Evolutionary conservation across 2,113 vertebrate genomes (phyloP), one percentile per base, ranked within the genome.

Genomic region (Lucifuga dentata): DNA sequence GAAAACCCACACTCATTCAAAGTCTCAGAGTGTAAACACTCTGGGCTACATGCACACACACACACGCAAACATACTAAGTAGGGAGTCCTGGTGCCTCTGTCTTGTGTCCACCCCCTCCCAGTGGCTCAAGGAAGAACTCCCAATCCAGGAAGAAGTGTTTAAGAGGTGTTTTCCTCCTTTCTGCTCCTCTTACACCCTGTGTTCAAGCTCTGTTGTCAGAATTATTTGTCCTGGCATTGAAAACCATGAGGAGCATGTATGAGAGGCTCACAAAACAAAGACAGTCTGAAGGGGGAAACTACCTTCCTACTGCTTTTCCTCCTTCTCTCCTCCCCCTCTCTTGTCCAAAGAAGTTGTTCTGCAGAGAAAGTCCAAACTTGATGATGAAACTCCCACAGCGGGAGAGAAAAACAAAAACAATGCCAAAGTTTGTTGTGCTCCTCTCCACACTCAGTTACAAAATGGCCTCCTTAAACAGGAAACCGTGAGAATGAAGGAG

Each of bases 381-480:
- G 57, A 68, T 24, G 68, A 64, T 65, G 77, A 88, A 84, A 83
- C 69, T 67, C 73, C 55, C 55, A 60, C 36, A 21, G 59, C 53
- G 23, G 55, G 26, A 64, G 46, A 45, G 23, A 66, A 46, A 72
- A 79, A 68, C 11, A 72, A 62, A 66, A 76, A 70, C 65, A 86
- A 73, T 65, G 50, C 11, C 75, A 76, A 86, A 87, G 56, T 88
- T 82, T 86, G 74, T 76, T 76, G 68, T 85, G 73, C 78, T 76
- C 66, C 62, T 48, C 67, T 81, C 57, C 68, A 80, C 52, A 60
- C 67, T 68, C 49, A 50, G 68, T 65, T 72, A 90, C 91, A 94
- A 93, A 92, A 93, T 93, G 92, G 91, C 92, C 73, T 91, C 91
- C 90, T 81, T 86, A 33, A 84, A 89, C 89, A 93, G 90, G 89